These are phyloP conservation scores for Trichomycterus rosablanca DNA, from an alignment of 2,113 vertebrate species.

Conservation along the genomic window DNA sequence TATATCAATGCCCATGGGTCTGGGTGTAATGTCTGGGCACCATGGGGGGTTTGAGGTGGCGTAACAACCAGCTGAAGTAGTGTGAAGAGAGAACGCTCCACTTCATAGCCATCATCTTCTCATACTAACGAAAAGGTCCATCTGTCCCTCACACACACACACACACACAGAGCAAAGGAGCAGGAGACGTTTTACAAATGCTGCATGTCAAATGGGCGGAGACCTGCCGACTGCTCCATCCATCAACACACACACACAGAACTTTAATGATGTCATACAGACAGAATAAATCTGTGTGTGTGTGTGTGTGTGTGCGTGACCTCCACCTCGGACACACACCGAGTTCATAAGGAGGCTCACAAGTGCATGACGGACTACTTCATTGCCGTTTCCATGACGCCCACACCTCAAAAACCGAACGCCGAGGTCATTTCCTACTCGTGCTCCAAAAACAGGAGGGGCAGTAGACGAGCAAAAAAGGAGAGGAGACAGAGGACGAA, in stretches of 20 bases:
- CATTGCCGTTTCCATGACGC: constrained; percentile 37
- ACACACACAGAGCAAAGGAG: constrained; percentile 49
- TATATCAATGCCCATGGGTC: no score
- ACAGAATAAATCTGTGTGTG: neutral
- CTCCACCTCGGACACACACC: neutral
- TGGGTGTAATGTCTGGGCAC: no score
- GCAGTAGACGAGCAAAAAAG: constrained; percentile 13
- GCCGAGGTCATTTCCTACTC: constrained; percentile 56
- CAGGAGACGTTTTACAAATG: constrained; percentile 91
- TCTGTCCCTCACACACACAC: constrained; percentile 25
- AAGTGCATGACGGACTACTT: constrained; percentile 24
- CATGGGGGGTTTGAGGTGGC: no score
- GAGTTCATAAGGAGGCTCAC: constrained; percentile 1
- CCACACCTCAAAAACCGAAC: constrained; percentile 54
- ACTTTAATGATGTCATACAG: constrained; percentile 80
- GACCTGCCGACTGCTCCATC: constrained; percentile 92
- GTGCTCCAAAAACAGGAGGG: constrained; percentile 22
- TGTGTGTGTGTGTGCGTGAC: neutral
- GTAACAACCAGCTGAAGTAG: neutral
- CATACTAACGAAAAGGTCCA: constrained; percentile 15
- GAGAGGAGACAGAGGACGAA: constrained; percentile 10
- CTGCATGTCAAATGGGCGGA: constrained; percentile 93
- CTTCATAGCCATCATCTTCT: constrained; percentile 13
- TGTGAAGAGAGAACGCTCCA: neutral
- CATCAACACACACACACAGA: constrained; percentile 71